These are phyloP conservation scores for Glyphotaelius pellucidus DNA, from an alignment of 2,888 invertebrate genomes.

Conservation along the genomic window DNA sequence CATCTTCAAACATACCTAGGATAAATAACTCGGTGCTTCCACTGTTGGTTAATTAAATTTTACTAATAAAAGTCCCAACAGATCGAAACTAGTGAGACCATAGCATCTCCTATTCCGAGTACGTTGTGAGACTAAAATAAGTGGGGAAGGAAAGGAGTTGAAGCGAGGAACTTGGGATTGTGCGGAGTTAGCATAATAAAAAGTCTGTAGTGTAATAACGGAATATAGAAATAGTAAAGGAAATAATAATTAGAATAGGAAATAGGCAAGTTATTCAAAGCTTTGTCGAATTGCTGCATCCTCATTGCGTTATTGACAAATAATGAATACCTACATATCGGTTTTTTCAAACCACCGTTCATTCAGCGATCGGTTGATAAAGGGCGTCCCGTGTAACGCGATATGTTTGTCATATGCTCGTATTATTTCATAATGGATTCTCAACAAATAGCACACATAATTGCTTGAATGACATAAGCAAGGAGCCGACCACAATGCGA, in stretches of 20 bases:
- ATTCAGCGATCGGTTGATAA: constrained; percentile 52
- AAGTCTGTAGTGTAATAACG: too few relatives aligned
- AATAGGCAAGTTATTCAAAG: background rate
- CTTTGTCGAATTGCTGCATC: background rate
- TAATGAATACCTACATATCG: constrained; percentile 16
- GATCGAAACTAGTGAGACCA: too few relatives aligned
- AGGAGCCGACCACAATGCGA: constrained; percentile 55
- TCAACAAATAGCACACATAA: constrained; percentile 56
- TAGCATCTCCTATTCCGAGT: too few relatives aligned
- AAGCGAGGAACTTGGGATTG: too few relatives aligned
- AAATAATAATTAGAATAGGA: background rate
- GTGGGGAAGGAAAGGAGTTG: too few relatives aligned
- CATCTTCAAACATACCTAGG: background rate
- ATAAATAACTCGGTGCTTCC: background rate
- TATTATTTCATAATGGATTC: constrained; percentile 61
- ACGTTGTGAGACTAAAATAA: too few relatives aligned
- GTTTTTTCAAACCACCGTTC: constrained; percentile 46
- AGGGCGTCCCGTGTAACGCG: constrained; percentile 73
- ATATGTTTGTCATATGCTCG: constrained; percentile 77
- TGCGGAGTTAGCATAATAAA: background rate
- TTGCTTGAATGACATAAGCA: constrained; percentile 53
- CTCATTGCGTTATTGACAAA: constrained; percentile 32
- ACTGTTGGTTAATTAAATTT: background rate
- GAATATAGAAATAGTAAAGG: background rate
- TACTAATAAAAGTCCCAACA: too few relatives aligned